These are phyloP conservation scores for Chiroxiphia lanceolata DNA, from an alignment of 2,797 vertebrate genomes.

Conservation along the genomic window DNA sequence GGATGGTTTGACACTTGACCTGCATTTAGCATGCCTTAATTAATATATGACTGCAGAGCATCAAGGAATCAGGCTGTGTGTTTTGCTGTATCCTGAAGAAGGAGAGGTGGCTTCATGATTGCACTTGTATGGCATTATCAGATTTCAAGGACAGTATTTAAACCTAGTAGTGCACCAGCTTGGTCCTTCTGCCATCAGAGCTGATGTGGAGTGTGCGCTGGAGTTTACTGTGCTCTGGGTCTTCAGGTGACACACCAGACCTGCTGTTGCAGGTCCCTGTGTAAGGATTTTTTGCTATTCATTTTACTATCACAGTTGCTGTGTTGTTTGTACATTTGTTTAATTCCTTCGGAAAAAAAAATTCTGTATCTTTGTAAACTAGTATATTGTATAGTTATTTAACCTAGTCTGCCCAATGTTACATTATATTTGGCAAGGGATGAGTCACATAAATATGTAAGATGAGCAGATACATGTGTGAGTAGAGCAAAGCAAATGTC, in stretches of 20 bases:
- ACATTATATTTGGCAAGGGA: neutral
- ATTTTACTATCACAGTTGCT: neutral
- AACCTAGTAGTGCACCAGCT: neutral
- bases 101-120: neutral
- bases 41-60: neutral
- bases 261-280: neutral
- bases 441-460: neutral
- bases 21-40: neutral
- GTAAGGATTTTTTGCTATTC: neutral
- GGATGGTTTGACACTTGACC: neutral
- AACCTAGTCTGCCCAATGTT: neutral
- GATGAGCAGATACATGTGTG: neutral
- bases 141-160: neutral
- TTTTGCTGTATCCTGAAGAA: neutral
- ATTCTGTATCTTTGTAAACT: neutral
- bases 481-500: neutral
- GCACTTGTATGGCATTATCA: neutral
- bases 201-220: neutral
- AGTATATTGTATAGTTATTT: neutral
- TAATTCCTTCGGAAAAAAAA: neutral
- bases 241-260: neutral
- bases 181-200: neutral
- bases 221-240: neutral
- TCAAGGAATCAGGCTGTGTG: neutral
- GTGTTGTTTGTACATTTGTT: neutral